Percentiles rank a stretch among this genome's conserved stretches.
phyloP scores from a whole-genome alignment of 2,113 vertebrate genomes.

The Myrmophylax atrothorax region DNA sequence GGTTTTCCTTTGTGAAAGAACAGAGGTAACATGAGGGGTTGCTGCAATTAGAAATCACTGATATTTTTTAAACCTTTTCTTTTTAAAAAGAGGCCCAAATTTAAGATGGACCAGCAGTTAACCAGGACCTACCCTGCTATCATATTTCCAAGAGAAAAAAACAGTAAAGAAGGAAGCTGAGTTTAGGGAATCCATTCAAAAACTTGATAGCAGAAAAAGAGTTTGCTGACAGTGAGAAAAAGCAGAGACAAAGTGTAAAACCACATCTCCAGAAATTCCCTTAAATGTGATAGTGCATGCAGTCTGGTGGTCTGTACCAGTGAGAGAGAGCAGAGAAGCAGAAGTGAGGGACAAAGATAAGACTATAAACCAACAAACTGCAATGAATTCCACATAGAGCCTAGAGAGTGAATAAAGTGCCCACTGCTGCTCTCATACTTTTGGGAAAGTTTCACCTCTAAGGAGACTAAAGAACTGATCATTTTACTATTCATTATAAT shows the following conservation, averaged over 20 bases:
- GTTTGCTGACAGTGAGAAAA: neutral
- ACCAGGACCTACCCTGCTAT: neutral
- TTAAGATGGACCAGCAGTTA: neutral
- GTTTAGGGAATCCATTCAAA: neutral
- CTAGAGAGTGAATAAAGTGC: neutral
- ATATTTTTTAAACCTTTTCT: neutral
- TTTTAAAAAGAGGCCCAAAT: neutral
- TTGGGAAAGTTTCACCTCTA: neutral
- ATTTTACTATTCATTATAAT: neutral
- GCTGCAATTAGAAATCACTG: neutral
- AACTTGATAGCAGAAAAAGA: neutral
- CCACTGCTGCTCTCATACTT: neutral
- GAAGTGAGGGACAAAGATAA: neutral
- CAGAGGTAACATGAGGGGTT: neutral
- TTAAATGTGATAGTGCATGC: neutral
- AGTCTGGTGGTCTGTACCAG: neutral
- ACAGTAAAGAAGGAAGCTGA: neutral
- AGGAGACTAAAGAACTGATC: neutral
- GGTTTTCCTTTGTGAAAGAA: neutral
- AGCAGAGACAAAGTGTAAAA: neutral
- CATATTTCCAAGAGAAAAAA: neutral
- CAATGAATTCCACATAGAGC: neutral
- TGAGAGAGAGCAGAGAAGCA: neutral
- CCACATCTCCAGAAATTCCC: neutral
- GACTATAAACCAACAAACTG: neutral